These are phyloP conservation scores for Axea sp. DNA, from an alignment of 2,888 invertebrate species.

Conservation along the genomic window DNA sequence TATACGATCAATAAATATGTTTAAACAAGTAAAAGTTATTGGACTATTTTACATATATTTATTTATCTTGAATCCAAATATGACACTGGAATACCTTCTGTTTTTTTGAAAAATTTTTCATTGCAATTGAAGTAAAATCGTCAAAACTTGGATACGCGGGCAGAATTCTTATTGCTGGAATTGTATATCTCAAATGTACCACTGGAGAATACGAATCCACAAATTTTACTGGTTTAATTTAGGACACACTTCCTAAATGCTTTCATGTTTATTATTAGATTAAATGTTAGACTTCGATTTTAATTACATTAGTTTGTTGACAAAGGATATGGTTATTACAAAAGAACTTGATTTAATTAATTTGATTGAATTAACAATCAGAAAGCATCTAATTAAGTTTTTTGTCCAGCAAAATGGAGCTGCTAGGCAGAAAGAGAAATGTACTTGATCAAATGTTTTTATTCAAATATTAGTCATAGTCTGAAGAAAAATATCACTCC, in stretches of 20 bases:
- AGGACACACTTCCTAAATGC: conserved; percentile 25
- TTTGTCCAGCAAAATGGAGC: too few species aligned
- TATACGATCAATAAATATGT: too few species aligned
- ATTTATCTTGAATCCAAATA: conserved; percentile 15
- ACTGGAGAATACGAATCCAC: conserved; percentile 46
- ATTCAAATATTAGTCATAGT: too few species aligned
- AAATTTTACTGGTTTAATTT: conserved; percentile 56
- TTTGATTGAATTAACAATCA: too few species aligned
- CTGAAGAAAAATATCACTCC: too few species aligned
- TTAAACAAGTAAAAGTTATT: too few species aligned
- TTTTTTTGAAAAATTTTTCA: conserved; percentile 38
- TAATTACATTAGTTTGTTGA: conserved; percentile 23
- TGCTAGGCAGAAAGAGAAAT: too few species aligned
- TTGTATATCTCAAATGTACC: conserved; percentile 42
- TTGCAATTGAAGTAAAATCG: conserved; percentile 39
- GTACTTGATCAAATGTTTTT: too few species aligned
- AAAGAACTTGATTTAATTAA: too few species aligned
- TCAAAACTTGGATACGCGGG: conserved; percentile 46
- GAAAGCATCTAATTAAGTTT: too few species aligned
- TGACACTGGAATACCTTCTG: conserved; percentile 12
- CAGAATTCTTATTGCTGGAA: conserved; percentile 46
- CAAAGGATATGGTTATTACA: too few species aligned
- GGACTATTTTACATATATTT: too few species aligned
- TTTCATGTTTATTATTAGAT: conserved; percentile 46
- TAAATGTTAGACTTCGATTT: conserved; percentile 26